phyloP scores from a whole-genome alignment of 1,140 invertebrate genomes.

The Aphidius gifuensis region DNA sequence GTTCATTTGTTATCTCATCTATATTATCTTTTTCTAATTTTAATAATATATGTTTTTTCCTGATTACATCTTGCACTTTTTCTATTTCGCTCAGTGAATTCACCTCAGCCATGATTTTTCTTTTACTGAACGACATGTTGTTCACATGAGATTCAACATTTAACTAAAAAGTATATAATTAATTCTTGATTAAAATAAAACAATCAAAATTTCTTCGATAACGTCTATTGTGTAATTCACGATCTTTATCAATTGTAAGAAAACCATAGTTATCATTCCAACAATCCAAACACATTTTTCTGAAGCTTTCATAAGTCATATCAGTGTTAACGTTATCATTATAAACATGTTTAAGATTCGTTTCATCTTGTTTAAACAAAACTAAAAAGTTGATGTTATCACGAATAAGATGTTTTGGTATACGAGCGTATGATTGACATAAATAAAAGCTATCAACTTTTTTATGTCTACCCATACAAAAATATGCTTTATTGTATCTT shows the following conservation, averaged over 20 bases:
- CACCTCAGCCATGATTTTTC: no score
- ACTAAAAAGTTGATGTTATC: conserved; percentile 45
- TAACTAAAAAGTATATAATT: no score
- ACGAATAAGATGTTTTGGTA: conserved; percentile 44
- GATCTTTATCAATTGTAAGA: conserved; percentile 26
- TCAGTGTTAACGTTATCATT: conserved; percentile 37
- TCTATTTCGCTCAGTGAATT: no score
- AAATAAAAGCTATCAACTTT: no score
- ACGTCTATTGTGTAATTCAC: conserved; percentile 3
- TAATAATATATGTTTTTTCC: no score
- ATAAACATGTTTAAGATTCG: conserved; percentile 27
- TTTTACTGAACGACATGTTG: no score
- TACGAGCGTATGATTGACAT: conserved; percentile 20
- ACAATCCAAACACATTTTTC: conserved; percentile 23
- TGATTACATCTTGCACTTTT: no score
- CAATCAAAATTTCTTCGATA: not conserved
- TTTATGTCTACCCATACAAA: conserved; percentile 18
- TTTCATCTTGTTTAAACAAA: conserved; percentile 40
- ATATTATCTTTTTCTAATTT: no score
- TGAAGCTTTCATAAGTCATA: conserved; percentile 35
- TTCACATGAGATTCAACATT: no score
- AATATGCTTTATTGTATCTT: conserved; percentile 41
- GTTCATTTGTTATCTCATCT: no score
- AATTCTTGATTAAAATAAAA: no score
- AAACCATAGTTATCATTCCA: not conserved